Percentiles rank a stretch among this genome's conserved stretches.
Evolutionary conservation across 92 coral and sea anemone genomes (phyloP).

Genomic region (Porites cylindrica): DNA sequence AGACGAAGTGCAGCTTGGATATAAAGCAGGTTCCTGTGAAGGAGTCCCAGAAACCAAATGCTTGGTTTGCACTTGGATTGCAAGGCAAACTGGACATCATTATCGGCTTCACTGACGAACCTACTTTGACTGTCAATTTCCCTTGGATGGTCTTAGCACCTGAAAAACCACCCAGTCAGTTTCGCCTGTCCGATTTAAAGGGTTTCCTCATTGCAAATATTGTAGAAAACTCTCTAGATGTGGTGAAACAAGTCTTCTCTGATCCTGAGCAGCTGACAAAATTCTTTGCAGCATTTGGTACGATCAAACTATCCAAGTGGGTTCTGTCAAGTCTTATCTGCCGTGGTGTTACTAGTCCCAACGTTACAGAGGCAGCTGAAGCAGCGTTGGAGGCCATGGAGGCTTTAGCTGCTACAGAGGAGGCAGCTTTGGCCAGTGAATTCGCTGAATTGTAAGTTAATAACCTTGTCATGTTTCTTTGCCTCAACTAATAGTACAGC

Average conservation of each 20-base stretch:
- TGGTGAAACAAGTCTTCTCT: not conserved
- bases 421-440: not conserved
- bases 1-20: constrained; percentile 10
- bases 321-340: constrained; percentile 26
- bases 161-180: constrained; percentile 1
- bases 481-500: too few relatives aligned
- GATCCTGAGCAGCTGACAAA: constrained; percentile 19
- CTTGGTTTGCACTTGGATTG: constrained; percentile 20
- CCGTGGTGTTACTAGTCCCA: constrained; percentile 9
- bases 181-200: constrained; percentile 6
- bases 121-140: constrained; percentile 17
- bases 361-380: not conserved
- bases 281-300: constrained; percentile 23
- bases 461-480: not conserved
- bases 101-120: constrained; percentile 9
- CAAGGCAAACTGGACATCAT: constrained; percentile 18
- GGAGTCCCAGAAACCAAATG: constrained; percentile 5
- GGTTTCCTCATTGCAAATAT: constrained; percentile 12
- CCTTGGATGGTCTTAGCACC: constrained; percentile 26
- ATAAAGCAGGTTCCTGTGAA: not conserved
- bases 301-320: constrained; percentile 6
- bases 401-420: not conserved
- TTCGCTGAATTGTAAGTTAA: not conserved
- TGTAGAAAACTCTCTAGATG: not conserved
- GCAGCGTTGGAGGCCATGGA: not conserved